Evolutionary conservation across 1,140 invertebrate genomes (phyloP).

Genomic region (Drosophila littoralis): DNA sequence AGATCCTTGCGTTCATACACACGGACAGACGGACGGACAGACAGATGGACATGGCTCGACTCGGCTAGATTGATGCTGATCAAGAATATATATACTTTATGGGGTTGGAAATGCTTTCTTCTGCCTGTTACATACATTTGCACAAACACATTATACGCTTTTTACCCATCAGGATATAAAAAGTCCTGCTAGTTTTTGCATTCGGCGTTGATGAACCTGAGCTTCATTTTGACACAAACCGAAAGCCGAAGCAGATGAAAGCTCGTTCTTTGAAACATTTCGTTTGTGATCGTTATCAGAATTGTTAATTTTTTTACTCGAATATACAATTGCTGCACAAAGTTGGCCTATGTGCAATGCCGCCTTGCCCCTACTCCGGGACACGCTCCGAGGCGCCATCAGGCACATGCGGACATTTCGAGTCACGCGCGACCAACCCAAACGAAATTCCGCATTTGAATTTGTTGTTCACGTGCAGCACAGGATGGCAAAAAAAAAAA

Average conservation of each 20-base stretch:
- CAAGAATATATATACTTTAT: no score
- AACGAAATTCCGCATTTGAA: slow-evolving; percentile 11
- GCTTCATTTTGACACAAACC: neutral
- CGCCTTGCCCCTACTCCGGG: neutral
- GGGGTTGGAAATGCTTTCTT: no score
- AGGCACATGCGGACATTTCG: slow-evolving; percentile 43
- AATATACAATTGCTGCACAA: slow-evolving; percentile 9
- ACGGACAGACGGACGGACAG: no score
- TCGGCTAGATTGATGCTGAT: no score
- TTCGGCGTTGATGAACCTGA: neutral
- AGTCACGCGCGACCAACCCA: slow-evolving; percentile 35
- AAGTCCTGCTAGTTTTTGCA: neutral
- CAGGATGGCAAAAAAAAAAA: neutral
- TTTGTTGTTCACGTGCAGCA: slow-evolving; percentile 33
- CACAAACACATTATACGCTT: no score
- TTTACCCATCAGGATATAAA: no score
- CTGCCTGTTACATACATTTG: no score
- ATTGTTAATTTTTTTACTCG: neutral
- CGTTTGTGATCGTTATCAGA: neutral
- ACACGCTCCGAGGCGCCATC: neutral
- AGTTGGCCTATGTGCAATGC: neutral
- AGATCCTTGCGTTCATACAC: no score
- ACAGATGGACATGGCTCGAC: no score
- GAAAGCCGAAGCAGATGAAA: neutral
- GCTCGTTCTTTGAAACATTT: neutral